Percentiles rank a stretch among this genome's conserved stretches.
These are phyloP conservation scores for Adelosebastes latens DNA, from an alignment of 2,797 vertebrate genomes.

Conservation along the genomic window DNA sequence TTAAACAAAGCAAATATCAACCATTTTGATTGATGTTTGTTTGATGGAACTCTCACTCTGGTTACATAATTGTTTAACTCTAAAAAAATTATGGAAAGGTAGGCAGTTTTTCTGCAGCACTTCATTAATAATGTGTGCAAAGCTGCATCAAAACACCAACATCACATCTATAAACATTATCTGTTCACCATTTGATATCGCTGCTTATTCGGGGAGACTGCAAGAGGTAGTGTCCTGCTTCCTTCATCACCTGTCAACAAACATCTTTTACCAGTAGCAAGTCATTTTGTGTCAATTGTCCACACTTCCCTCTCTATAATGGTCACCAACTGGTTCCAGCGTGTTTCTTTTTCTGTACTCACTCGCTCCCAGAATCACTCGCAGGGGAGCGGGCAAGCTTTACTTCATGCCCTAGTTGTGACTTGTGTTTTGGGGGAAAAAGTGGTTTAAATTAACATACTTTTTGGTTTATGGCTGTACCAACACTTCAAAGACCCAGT, in stretches of 20 bases:
- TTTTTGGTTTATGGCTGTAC: neutral
- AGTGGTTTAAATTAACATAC: constrained; percentile 30
- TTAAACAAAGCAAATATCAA: too few relatives aligned
- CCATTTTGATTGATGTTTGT: neutral
- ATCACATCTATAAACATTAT: constrained; percentile 4
- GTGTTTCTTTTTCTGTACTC: constrained; percentile 2
- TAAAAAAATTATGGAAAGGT: neutral
- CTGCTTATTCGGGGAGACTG: neutral
- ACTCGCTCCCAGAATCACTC: neutral
- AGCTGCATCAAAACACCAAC: constrained; percentile 1
- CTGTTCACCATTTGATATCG: neutral
- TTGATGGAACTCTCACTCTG: neutral
- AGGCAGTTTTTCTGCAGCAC: neutral
- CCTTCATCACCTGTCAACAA: constrained; percentile 26
- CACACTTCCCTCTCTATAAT: neutral
- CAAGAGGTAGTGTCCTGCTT: neutral
- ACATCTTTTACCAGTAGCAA: neutral
- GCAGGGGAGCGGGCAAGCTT: neutral
- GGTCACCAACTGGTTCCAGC: neutral
- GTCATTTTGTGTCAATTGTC: neutral
- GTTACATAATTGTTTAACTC: neutral
- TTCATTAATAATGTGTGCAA: neutral
- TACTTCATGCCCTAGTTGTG: constrained; percentile 44
- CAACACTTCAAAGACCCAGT: neutral
- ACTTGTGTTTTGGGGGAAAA: constrained; percentile 23